Base-by-base conservation (phyloP, 64 coral and sea anemone species). In the Astreopora myriophthalma region DNA sequence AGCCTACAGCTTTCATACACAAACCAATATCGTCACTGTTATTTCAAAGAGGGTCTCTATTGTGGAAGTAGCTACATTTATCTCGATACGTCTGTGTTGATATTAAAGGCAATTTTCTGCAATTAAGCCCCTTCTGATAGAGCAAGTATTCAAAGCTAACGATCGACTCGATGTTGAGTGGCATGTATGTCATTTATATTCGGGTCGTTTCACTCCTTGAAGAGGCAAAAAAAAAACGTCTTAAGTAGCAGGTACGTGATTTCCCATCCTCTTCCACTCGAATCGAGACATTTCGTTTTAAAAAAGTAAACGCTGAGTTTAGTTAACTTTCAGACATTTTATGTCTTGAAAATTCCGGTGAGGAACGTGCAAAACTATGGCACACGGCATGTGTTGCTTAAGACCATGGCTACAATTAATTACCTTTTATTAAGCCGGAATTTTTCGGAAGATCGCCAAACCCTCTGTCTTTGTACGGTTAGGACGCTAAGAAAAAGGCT, bases 71-170 rank as follows among this genome's bases (percentile, higher is more conserved):
- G 14, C 22, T 36, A 12, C 52, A 83, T 34, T 80, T 83, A 83
- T 83, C 79, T 64, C 79, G 79, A 83, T 83, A 83, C 79, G 32
- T 31, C 20, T 55, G 30, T 36, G 31, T 83, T 63, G 57, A 83
- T 83, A 83, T 83, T 38, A 55, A 37, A 20, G 20, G 34, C 57
- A 83, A 83, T 83, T 83, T 83, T 32, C 79, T 23, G 8, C 79
- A 63, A 83, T 83, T 83, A 64, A 83, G 34, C 31, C 55, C 23
- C 57, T 83, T 83, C 79, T 83, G 1, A 3, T 20, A 3, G 60
- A 80, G 60, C 76, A 80, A 61, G 17, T 31, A 61, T 80, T 80
- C 5, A 29, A 60, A 60, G 19, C 1, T 16, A 80, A 28, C 35
- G 73, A 44, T 36, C n/a, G n/a, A n/a, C n/a, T 60, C 19, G 0